phyloP scores from a whole-genome alignment of 1,140 invertebrate genomes.

The Sitobion miscanthi region DNA sequence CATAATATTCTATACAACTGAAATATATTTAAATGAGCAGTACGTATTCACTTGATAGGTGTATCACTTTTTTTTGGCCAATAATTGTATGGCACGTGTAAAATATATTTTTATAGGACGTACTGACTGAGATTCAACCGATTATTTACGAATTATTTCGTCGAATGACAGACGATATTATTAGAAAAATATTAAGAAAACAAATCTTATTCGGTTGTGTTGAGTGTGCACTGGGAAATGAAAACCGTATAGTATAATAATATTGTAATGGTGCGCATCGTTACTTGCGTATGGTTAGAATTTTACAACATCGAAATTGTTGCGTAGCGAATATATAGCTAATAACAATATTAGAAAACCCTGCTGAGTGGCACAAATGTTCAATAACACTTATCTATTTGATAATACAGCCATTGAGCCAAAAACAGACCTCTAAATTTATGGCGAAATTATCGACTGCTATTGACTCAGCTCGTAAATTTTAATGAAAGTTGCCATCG shows the following conservation, averaged over 20 bases:
- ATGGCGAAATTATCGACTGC: background rate
- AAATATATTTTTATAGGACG: background rate
- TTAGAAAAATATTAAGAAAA: background rate
- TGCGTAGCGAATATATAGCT: background rate
- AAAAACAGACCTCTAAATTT: background rate
- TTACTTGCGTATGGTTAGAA: background rate
- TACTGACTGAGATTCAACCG: background rate
- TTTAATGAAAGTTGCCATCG: background rate
- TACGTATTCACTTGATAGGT: background rate
- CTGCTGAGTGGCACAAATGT: background rate
- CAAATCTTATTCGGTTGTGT: background rate
- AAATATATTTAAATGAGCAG: background rate
- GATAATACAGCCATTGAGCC: background rate
- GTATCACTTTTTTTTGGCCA: background rate
- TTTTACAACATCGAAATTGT: background rate
- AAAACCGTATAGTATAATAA: background rate
- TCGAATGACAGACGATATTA: background rate
- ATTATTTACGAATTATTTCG: background rate
- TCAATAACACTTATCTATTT: conserved; percentile 30
- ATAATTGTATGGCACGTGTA: no score
- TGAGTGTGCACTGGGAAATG: background rate
- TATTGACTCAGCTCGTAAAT: background rate
- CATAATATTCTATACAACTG: no score
- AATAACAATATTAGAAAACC: background rate
- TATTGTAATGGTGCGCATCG: background rate